Evolutionary conservation across 2,888 invertebrate genomes (phyloP), one percentile per base, ranked within the genome.

Genomic region (Ectemnius lituratus): DNA sequence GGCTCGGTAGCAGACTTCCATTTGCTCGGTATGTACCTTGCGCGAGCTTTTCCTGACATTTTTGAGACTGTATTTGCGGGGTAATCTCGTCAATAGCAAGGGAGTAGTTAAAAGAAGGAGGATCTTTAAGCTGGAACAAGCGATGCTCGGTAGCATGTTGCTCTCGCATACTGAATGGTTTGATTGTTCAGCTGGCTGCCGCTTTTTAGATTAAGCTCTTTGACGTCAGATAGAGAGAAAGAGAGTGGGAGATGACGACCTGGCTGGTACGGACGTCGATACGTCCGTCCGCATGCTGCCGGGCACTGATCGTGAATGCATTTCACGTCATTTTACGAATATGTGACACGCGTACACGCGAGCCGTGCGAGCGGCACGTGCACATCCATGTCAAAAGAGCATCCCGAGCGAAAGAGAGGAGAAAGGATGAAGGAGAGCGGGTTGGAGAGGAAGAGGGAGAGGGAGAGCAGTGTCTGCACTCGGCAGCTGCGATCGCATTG

Each of bases 401-500:
- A 59, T 27, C 59, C 47, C 47, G 60, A 46, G 56, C 56, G 67
- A 46, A 6, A 27, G 11, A 3, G 61, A 11, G 20, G 46, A 5
- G 52, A 11, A 58, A 67, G 45, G 60, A 60, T 18, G 52, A 68
- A 57, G 60, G 28, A 68, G 60, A 68, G 60, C 63, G 23, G 23
- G 23, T 23, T 23, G 23, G 47, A 68, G 60, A 47, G 64, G 67
- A 64, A 75, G 37, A 37, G 8, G 5, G 37, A 8, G 37, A 37
- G 37, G 11, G 37, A 37, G 37, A 37, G 37, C 37, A 37, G 37
- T 11, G 37, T 37, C 37, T 37, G 37, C 37, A 6, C 37, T 37
- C 37, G 37, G 37, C 37, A 37, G 37, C 37, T 37, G 37, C 37
- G 37, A 37, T 37, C 37, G 37, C 37, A 37, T 37, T 37, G 37